A percentile compares a stretch with the other conserved stretches of the same genome.
Evolutionary conservation across 2,113 vertebrate species (phyloP).

Genomic region (Thermophis baileyi): DNA sequence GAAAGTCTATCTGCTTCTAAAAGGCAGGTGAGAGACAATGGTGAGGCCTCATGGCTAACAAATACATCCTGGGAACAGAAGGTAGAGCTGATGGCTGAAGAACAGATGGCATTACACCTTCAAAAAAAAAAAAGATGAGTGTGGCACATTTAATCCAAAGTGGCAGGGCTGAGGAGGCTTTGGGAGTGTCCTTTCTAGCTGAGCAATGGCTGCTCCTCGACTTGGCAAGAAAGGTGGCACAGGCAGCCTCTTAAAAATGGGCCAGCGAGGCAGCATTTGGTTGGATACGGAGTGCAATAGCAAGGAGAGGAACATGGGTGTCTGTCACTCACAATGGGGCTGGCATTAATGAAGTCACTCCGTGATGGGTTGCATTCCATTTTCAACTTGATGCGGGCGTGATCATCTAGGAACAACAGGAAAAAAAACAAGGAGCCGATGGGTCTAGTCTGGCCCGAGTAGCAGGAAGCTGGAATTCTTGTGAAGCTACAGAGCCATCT

Average conservation of each 20-base stretch:
- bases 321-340: constrained; percentile 84
- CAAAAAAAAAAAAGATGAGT: not conserved
- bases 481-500: not conserved
- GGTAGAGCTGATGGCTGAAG: not conserved
- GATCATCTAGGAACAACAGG: constrained; percentile 79
- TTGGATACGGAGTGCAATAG: not conserved
- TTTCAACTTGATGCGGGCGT: constrained; percentile 92
- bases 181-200: not conserved
- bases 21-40: not conserved
- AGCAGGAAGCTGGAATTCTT: not conserved
- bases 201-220: not conserved
- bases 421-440: not conserved
- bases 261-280: not conserved
- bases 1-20: not conserved
- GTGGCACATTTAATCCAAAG: not conserved
- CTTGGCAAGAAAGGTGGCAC: not conserved
- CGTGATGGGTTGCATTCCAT: constrained; percentile 81
- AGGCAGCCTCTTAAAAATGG: not conserved
- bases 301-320: too few relatives aligned
- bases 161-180: not conserved
- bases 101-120: not conserved
- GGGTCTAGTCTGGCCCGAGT: not conserved
- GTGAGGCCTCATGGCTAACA: not conserved
- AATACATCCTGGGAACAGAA: not conserved
- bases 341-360: constrained; percentile 96